Evolutionary conservation across 1,140 invertebrate species (phyloP).

Genomic region (Orius laevigatus): DNA sequence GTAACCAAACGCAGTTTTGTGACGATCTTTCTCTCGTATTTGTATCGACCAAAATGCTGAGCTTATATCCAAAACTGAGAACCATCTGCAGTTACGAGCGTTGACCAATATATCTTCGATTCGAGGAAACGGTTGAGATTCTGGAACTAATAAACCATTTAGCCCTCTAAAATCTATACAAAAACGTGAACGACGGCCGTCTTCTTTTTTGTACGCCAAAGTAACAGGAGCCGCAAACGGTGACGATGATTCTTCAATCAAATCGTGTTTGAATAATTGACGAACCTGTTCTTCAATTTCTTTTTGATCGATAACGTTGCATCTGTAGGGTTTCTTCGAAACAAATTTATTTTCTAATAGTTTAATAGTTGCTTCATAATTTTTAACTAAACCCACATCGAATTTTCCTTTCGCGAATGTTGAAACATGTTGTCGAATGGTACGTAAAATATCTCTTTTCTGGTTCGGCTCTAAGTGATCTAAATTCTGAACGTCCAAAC

Average conservation of each 20-base stretch:
- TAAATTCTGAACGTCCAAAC: no score
- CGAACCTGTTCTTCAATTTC: slow-evolving; percentile 25
- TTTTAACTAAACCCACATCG: slow-evolving; percentile 21
- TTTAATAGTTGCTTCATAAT: slow-evolving; percentile 23
- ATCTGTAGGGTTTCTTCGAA: slow-evolving; percentile 24
- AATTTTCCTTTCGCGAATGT: slow-evolving; percentile 25
- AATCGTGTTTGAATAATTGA: slow-evolving; percentile 24
- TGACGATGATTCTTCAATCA: slow-evolving; percentile 25
- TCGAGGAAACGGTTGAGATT: slow-evolving; percentile 26
- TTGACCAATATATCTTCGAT: slow-evolving; percentile 25
- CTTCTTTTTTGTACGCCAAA: slow-evolving; percentile 25
- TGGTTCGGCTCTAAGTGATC: slow-evolving; percentile 19
- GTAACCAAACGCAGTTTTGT: slow-evolving; percentile 24
- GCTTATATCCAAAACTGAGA: slow-evolving; percentile 26
- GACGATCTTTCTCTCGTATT: slow-evolving; percentile 19
- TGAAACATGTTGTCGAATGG: slow-evolving; percentile 24
- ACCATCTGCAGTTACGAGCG: slow-evolving; percentile 25
- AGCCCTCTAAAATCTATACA: slow-evolving; percentile 26
- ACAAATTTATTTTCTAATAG: slow-evolving; percentile 4
- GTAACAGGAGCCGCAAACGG: slow-evolving; percentile 27
- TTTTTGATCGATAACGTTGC: slow-evolving; percentile 24
- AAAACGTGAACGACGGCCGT: slow-evolving; percentile 22
- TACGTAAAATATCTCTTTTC: slow-evolving; percentile 21
- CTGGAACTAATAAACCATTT: slow-evolving; percentile 25
- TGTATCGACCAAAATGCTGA: slow-evolving; percentile 29